Evolutionary conservation across 2,113 vertebrate genomes (phyloP), one percentile per base, ranked within the genome.

Genomic region (Climacteris rufus): DNA sequence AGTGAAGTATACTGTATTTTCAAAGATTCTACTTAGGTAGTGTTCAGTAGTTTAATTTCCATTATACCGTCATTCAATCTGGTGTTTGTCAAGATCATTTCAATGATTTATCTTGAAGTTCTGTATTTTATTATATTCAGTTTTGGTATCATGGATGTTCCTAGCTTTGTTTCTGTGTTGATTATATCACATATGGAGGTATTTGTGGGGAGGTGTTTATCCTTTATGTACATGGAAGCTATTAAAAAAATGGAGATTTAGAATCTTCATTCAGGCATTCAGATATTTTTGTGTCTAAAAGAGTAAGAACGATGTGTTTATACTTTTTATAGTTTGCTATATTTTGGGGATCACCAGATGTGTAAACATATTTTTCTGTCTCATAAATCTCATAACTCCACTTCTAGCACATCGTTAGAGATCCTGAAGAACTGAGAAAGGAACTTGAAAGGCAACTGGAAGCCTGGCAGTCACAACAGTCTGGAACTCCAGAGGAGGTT

Each of bases 371-470:
- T 2, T 81, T 82, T 80, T 60, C 28, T 93, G 24, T 94, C 49
- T 92, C 45, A 35, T 87, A 44, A 83, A 82, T 95, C 7, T 70
- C 31, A 0, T 88, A 69, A 66, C 35, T 93, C 3, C 24, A 50
- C n/a, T 95, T 79, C 54, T 96, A 99, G 98, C 98, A 91, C 33
- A 57, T 97, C 35, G 11, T 98, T 80, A 98, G 97, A 83, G 98
- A 99, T 95, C 98, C 98, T 10, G 98, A 96, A 71, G 98, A 99
- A 78, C 97, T 99, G 20, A 98, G 99, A 91, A 98, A 96, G 92
- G 98, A 99, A 95, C 98, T 99, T 97, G 99, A 99, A 98, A 98
- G 96, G 84, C 99, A 99, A 44, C 66, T 99, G 96, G 99, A 99
- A 95, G 96, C 96, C 21, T 99, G 99, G 99, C 98, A 99, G 77